Percentiles rank a stretch among this genome's conserved stretches.
These are phyloP conservation scores for Aldrovandia affinis DNA, from an alignment of 2,797 vertebrate genomes.

Conservation along the genomic window DNA sequence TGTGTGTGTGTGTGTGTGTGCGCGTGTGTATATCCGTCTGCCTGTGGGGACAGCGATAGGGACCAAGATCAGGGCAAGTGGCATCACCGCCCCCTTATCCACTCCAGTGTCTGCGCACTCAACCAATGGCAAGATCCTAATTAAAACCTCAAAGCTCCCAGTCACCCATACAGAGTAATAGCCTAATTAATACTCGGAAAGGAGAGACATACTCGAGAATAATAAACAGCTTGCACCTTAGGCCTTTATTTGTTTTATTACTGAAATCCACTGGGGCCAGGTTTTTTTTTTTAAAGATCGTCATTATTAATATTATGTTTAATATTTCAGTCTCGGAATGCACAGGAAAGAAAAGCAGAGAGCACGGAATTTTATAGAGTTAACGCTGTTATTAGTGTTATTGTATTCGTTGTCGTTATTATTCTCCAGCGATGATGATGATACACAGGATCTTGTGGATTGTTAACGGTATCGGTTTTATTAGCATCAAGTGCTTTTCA, in stretches of 20 bases:
- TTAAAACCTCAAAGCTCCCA: constrained; percentile 83
- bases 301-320: constrained; percentile 48
- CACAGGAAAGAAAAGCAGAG: constrained; percentile 24
- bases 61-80: constrained; percentile 68
- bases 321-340: constrained; percentile 37
- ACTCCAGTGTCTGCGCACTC: constrained; percentile 71
- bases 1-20: neutral
- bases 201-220: constrained; percentile 71
- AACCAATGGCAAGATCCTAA: constrained; percentile 79
- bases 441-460: too few species aligned
- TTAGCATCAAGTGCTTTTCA: neutral
- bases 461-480: neutral
- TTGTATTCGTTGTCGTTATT: constrained; percentile 27
- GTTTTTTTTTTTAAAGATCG: constrained; percentile 42
- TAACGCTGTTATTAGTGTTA: constrained; percentile 20
- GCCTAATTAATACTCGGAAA: constrained; percentile 79
- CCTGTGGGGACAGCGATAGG: constrained; percentile 58
- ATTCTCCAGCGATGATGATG: neutral
- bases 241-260: constrained; percentile 64
- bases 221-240: constrained; percentile 75
- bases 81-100: constrained; percentile 62
- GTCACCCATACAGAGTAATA: constrained; percentile 82
- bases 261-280: constrained; percentile 61
- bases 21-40: neutral
- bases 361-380: neutral